Base-by-base conservation (phyloP, 2,113 vertebrate species). In the Neofelis nebulosa region DNA sequence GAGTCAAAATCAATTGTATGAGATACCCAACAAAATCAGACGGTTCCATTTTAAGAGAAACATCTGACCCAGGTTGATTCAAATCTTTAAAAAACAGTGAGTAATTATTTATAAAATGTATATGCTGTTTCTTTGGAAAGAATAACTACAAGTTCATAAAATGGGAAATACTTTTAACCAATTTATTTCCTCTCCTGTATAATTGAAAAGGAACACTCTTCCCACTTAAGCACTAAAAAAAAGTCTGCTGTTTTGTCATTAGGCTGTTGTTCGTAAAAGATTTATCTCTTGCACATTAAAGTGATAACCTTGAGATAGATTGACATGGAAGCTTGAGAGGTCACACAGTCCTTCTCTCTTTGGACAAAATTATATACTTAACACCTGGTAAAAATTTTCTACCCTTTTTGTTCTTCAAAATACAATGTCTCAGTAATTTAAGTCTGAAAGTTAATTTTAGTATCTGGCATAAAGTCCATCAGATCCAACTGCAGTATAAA, bases 111-210 rank as follows among this genome's bases (percentile, higher is more conserved):
- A 78, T 91, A 52, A 85, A 63, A 80, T 63, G 4, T 76, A 76
- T 5, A 50, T 80, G 69, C 0, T 57, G 0, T 91, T 9, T 93
- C 36, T 95, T 95, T 90, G 69, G 45, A 95, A 96, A 97, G 13
- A 89, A 78, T 94, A 84, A 69, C n/a, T 85, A 23, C 3, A 82
- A 52, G 16, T 65, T 95, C 55, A 66, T 92, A 86, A 97, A 89
- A 97, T 78, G 19, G 86, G 38, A 96, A 95, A n/a, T 83, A 93
- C 57, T 96, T 73, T 94, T 92, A 83, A 79, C 41, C 41, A 89
- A 76, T 41, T 71, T 96, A 50, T 81, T 94, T 89, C 25, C 23
- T 91, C 33, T 18, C 7, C 16, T 74, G 9, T 91, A 12, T 73
- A 85, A 65, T 57, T 95, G 57, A 80, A 96, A 93, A 91, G 69